A percentile compares a stretch with the other conserved stretches of the same genome.
phyloP scores from a whole-genome alignment of 2,113 vertebrate genomes.

The Coryphaenoides rupestris region DNA sequence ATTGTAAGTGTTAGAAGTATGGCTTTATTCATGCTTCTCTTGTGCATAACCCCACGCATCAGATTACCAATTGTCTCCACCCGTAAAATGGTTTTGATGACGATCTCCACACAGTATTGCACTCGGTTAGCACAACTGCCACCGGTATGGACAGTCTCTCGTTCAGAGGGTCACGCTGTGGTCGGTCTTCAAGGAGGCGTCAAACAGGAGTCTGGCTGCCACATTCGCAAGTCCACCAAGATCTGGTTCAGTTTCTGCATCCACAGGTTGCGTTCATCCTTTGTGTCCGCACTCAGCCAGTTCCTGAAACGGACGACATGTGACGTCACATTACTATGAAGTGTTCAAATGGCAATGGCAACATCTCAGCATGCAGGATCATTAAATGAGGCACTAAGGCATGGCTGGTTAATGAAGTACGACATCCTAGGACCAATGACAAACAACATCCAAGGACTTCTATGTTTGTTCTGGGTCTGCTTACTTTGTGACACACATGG shows the following conservation, averaged over 20 bases:
- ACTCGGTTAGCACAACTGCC: constrained; percentile 44
- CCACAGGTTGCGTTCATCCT: constrained; percentile 94
- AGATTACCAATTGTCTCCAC: constrained; percentile 1
- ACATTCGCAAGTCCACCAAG: constrained; percentile 89
- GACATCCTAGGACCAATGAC: no score
- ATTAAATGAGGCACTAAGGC: no score
- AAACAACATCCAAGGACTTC: no score
- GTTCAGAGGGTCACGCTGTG: background rate
- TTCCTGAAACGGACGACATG: constrained; percentile 70
- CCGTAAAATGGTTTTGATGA: constrained; percentile 24
- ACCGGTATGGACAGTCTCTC: constrained; percentile 20
- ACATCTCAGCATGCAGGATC: no score
- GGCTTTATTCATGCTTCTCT: constrained; percentile 50
- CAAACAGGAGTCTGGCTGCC: constrained; percentile 91
- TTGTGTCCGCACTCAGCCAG: constrained; percentile 97
- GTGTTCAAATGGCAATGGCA: background rate
- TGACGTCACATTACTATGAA: background rate
- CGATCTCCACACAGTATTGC: constrained; percentile 58
- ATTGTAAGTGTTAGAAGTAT: constrained; percentile 49
- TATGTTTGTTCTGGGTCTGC: constrained; percentile 46
- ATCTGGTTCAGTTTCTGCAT: constrained; percentile 96
- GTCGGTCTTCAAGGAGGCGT: constrained; percentile 67
- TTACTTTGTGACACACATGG: constrained; percentile 95
- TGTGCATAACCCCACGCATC: constrained; percentile 5
- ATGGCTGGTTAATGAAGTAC: no score